Evolutionary conservation across 30 jellyfish, hydroid and myxozoan genomes (phyloP), one percentile per base, ranked within the genome.

Genomic region (Chrysaora quinquecirrha): DNA sequence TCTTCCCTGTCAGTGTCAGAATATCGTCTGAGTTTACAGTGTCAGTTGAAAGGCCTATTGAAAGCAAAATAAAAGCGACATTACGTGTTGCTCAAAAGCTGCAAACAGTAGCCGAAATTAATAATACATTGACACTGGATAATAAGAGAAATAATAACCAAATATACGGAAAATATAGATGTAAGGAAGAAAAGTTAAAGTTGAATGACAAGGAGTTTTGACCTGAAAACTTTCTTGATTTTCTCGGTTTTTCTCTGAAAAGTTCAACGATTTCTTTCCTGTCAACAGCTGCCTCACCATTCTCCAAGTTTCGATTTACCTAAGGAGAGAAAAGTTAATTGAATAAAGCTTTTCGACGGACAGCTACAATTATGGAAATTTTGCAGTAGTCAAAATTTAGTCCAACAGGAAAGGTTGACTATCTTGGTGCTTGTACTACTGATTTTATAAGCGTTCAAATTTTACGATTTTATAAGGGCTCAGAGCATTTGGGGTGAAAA

Each of bases 171-270:
- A n/a, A n/a, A n/a, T n/a, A n/a, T n/a, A n/a, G n/a, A n/a, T n/a
- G n/a, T n/a, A n/a, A n/a, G n/a, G n/a, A n/a, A n/a, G n/a, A n/a
- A n/a, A n/a, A n/a, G n/a, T n/a, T n/a, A n/a, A n/a, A n/a, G n/a
- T n/a, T n/a, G n/a, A n/a, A n/a, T n/a, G n/a, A n/a, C n/a, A n/a
- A n/a, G n/a, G n/a, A n/a, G n/a, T n/a, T n/a, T n/a, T n/a, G n/a
- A 82, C 92, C 80, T 82, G 92, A 68, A 82, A 68, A 82, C 34
- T 50, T 82, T 46, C 73, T 34, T 4, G 85, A 68, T 38, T 82
- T 82, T 22, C 92, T 56, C 31, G 92, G 92, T 61, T 69, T 82
- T 47, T 69, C 85, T 43, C 77, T 74, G 48, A 82, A 82, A 20
- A 82, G 33, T 68, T 82, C 92, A 19, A 82, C 11, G 14, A 82